phyloP scores from a whole-genome alignment of 2,888 invertebrate genomes.

The Boloria euphrosyne region DNA sequence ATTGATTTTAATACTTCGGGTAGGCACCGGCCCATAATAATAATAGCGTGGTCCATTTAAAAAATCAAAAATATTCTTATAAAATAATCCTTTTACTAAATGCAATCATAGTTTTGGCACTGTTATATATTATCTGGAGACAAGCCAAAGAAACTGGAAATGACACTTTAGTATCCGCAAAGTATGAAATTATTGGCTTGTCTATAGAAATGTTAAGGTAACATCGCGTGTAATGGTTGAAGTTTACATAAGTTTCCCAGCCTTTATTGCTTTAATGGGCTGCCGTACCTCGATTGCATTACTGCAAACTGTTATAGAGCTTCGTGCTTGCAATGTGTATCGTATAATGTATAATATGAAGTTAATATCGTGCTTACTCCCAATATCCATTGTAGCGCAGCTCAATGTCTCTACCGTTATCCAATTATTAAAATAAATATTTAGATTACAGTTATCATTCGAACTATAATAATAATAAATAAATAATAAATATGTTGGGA shows the following conservation, averaged over 20 bases:
- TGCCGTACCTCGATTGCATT: constrained; percentile 22
- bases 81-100: constrained; percentile 9
- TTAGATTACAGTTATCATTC: no score
- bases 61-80: background rate
- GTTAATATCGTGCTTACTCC: constrained; percentile 7
- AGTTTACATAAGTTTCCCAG: constrained; percentile 22
- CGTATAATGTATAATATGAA: constrained; percentile 10
- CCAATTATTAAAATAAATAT: background rate
- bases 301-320: constrained; percentile 16
- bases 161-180: constrained; percentile 28
- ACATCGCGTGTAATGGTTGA: constrained; percentile 15
- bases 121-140: constrained; percentile 22
- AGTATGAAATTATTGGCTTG: constrained; percentile 23
- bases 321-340: constrained; percentile 15
- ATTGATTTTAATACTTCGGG: no score
- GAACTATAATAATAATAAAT: no score
- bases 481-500: no score
- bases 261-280: constrained; percentile 19
- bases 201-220: constrained; percentile 11
- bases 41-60: no score
- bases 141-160: constrained; percentile 30
- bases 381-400: background rate
- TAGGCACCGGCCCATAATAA: no score
- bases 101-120: constrained; percentile 26
- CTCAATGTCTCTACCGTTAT: background rate